Evolutionary conservation across 2,113 vertebrate species (phyloP), one percentile per base, ranked within the genome.

Genomic region (Ptilorrhoa leucosticta): DNA sequence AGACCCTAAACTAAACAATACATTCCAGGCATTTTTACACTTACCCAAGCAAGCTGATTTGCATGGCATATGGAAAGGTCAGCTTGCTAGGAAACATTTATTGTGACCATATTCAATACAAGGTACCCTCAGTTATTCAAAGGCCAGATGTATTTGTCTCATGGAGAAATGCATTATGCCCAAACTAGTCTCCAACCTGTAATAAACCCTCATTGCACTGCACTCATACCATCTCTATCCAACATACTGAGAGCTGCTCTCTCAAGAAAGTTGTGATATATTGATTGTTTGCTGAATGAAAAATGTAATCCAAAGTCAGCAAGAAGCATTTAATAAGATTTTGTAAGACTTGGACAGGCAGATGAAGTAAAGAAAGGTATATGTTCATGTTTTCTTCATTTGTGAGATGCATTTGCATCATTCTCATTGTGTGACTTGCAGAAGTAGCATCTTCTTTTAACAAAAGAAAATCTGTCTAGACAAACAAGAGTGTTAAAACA

Each of bases 361-460:
- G 7, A 27, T 39, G 70, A 93, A 57, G 10, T 70, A 53, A 57
- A 80, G 12, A 53, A 80, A 70, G 47, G 7, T 16, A 14, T 30
- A 13, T 0, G 0, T 19, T 82, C 7, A 1, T 30, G 11, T 47
- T 65, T 69, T 78, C n/a, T 80, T 11, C 16, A 27, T 83, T 70
- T 60, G 14, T 72, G n/a, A 31, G 24, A 45, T 44, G 24, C n/a
- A 37, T 39, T 82, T 66, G 13, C n/a, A 40, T 78, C 9, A 20
- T 83, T 89, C 37, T 61, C 20, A 15, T 45, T 20, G 2, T 86
- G 30, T 54, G 13, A 76, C 16, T 47, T 76, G 31, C 4, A 47
- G 23, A 53, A 70, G 6, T 30, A 56, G 3, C 48, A 11, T 37
- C 27, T 12, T 71, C 10, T 75, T 60, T 63, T 17, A 60, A 24